phyloP scores from a whole-genome alignment of 2,797 vertebrate species.

The Acanthurus tractus region DNA sequence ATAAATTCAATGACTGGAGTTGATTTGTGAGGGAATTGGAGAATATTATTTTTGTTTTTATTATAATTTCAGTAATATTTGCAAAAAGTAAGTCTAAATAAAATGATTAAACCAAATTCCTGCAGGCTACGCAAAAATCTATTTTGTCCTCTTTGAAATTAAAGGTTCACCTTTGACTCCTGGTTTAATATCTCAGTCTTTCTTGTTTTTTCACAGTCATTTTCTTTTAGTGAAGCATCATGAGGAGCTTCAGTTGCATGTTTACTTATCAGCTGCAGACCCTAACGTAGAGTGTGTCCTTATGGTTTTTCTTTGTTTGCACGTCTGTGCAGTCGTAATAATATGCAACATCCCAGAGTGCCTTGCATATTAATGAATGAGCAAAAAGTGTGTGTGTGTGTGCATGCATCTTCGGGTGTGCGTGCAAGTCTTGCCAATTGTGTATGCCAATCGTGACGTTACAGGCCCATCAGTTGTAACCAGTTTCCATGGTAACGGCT shows the following conservation, averaged over 20 bases:
- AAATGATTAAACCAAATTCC: neutral
- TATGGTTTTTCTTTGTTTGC: constrained; percentile 10
- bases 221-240: neutral
- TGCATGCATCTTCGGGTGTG: neutral
- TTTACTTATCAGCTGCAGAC: constrained; percentile 4
- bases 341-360: constrained; percentile 34
- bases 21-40: neutral
- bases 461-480: constrained; percentile 84
- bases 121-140: neutral
- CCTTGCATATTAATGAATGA: constrained; percentile 75
- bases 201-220: neutral
- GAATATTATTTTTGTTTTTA: neutral
- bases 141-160: neutral
- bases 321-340: constrained; percentile 16
- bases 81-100: neutral
- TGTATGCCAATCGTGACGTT: constrained; percentile 76
- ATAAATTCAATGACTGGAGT: neutral
- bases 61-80: neutral
- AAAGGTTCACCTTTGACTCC: neutral
- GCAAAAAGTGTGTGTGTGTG: constrained; percentile 28
- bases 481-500: constrained; percentile 89
- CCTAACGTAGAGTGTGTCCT: neutral
- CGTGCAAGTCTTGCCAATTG: constrained; percentile 56
- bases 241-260: neutral
- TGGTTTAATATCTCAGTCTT: neutral